Evolutionary conservation across 1,140 invertebrate species (phyloP).

Genomic region (Formica exsecta): DNA sequence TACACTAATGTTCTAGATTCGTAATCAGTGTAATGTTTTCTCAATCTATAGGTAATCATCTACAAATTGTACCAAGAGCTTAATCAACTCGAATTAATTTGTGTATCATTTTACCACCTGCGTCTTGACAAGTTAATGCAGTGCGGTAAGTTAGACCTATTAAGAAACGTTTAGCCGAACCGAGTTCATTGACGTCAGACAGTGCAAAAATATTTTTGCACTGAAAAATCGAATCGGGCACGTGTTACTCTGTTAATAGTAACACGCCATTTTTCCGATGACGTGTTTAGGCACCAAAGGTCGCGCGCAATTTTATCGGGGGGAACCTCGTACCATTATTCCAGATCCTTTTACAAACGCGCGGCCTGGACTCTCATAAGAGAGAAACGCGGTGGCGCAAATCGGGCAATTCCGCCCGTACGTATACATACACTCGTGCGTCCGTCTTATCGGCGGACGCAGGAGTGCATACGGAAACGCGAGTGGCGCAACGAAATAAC

Average conservation of each 20-base stretch:
- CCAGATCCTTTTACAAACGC: constrained; percentile 48
- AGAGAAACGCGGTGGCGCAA: constrained; percentile 63
- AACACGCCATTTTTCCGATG: constrained; percentile 13
- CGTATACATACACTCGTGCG: background rate
- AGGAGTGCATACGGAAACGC: constrained; percentile 79
- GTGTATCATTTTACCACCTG: constrained; percentile 15
- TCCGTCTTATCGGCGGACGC: constrained; percentile 74
- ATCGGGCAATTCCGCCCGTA: constrained; percentile 63
- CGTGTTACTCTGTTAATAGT: constrained; percentile 6
- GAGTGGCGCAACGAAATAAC: constrained; percentile 84
- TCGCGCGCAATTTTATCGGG: constrained; percentile 22
- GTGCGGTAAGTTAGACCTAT: background rate
- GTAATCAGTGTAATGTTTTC: background rate
- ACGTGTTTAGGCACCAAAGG: constrained; percentile 50
- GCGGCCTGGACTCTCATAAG: constrained; percentile 1
- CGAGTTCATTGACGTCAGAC: constrained; percentile 40
- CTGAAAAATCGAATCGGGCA: constrained; percentile 15
- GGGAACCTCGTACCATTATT: background rate
- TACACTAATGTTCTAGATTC: background rate
- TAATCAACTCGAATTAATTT: constrained; percentile 22
- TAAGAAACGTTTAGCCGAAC: background rate
- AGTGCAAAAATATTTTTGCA: background rate
- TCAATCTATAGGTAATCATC: background rate
- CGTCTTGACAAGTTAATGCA: background rate
- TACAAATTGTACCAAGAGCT: background rate